Evolutionary conservation across 2,113 vertebrate species (phyloP).

Genomic region (Colossoma macropomum): DNA sequence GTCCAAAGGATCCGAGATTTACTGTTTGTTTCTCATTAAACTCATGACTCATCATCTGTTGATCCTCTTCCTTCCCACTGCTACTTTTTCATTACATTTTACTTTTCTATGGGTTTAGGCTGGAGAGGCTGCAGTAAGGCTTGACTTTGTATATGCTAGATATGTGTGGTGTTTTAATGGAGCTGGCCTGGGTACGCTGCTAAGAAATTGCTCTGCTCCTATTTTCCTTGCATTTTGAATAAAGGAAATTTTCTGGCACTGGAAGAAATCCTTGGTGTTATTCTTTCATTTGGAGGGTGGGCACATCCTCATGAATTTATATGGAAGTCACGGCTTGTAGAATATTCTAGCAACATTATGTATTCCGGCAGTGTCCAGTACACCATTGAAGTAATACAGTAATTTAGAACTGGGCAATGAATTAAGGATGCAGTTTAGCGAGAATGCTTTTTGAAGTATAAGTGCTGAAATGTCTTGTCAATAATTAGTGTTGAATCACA

Average conservation of each 20-base stretch:
- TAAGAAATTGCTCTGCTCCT: neutral
- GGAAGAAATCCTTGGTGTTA: slow-evolving; percentile 4
- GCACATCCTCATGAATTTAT: slow-evolving; percentile 41
- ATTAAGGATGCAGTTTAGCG: slow-evolving; percentile 11
- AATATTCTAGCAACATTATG: slow-evolving; percentile 40
- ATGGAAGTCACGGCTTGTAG: slow-evolving; percentile 22
- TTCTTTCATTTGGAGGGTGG: slow-evolving; percentile 10
- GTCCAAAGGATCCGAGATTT: slow-evolving; percentile 6
- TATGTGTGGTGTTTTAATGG: neutral
- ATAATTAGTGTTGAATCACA: slow-evolving; percentile 34
- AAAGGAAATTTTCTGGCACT: neutral
- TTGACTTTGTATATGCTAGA: neutral
- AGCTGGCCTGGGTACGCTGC: neutral
- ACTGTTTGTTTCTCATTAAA: slow-evolving; percentile 13
- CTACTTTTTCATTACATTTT: slow-evolving; percentile 2
- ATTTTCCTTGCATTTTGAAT: slow-evolving; percentile 3
- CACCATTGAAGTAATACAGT: neutral
- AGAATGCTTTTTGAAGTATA: slow-evolving; percentile 2
- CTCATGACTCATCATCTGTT: neutral
- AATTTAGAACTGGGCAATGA: neutral
- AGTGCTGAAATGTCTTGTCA: slow-evolving; percentile 20
- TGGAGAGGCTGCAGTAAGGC: neutral
- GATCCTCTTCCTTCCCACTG: neutral
- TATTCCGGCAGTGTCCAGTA: neutral
- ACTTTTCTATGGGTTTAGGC: neutral